A percentile compares a stretch with the other conserved stretches of the same genome.
Evolutionary conservation across 2,113 vertebrate species (phyloP).

Genomic region (Lophochroa leadbeateri): DNA sequence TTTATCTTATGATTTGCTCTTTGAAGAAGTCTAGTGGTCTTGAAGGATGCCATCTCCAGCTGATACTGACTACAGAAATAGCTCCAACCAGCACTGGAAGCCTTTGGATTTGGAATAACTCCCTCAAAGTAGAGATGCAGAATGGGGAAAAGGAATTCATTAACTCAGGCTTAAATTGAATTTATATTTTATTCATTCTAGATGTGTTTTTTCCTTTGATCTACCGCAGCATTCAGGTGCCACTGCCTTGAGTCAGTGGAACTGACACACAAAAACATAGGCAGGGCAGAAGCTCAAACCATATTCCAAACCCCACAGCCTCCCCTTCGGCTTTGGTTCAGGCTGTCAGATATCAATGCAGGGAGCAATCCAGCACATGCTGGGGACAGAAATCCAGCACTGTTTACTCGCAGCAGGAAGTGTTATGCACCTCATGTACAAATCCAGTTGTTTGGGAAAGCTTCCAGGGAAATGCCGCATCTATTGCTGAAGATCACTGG

Average conservation of each 20-base stretch:
- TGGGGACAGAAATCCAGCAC: slow-evolving; percentile 15
- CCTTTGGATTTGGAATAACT: slow-evolving; percentile 3
- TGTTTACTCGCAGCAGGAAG: slow-evolving; percentile 29
- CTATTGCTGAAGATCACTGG: background rate
- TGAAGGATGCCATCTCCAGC: slow-evolving; percentile 21
- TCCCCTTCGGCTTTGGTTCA: slow-evolving; percentile 16
- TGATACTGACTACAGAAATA: slow-evolving; percentile 22
- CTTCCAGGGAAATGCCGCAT: slow-evolving; percentile 21
- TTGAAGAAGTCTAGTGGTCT: slow-evolving; percentile 47
- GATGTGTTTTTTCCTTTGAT: slow-evolving; percentile 30
- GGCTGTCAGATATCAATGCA: slow-evolving; percentile 30
- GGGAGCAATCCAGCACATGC: slow-evolving; percentile 35
- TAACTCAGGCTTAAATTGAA: background rate
- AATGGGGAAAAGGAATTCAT: background rate
- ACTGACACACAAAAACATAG: background rate
- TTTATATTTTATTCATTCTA: slow-evolving; percentile 38
- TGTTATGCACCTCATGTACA: slow-evolving; percentile 37
- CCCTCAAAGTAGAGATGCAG: background rate
- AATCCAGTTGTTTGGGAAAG: slow-evolving; percentile 34
- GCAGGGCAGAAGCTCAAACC: background rate
- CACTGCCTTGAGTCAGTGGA: slow-evolving; percentile 8
- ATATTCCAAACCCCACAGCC: background rate
- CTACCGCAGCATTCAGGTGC: slow-evolving; percentile 28
- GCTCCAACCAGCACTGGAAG: background rate
- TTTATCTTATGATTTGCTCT: background rate